Percentiles rank a stretch among this genome's conserved stretches.
phyloP scores from a whole-genome alignment of 2,797 vertebrate species.

The Triplophysa yarkandensis region DNA sequence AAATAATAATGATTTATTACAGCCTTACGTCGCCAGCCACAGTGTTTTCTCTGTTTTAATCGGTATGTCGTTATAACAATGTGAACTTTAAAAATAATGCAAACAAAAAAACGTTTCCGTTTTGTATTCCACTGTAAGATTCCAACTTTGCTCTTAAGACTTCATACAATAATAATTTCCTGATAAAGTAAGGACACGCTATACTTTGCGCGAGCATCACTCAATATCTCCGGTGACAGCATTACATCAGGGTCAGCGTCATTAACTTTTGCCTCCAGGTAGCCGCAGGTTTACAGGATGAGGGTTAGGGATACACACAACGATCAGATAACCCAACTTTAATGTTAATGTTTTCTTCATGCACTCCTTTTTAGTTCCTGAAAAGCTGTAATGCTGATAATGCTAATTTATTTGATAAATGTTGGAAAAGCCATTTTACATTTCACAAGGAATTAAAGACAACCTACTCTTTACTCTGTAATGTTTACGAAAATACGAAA shows the following conservation, averaged over 20 bases:
- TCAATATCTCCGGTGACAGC: constrained; percentile 33
- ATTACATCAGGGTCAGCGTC: constrained; percentile 23
- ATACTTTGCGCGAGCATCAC: constrained; percentile 11
- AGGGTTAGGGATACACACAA: not conserved
- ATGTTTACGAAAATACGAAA: too few species aligned
- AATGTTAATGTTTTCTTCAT: constrained; percentile 28
- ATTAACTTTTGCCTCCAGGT: constrained; percentile 30
- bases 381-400: constrained; percentile 16
- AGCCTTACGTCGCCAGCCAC: too few species aligned
- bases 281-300: not conserved
- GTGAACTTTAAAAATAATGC: too few species aligned
- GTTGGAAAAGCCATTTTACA: not conserved
- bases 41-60: too few species aligned
- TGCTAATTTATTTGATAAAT: constrained; percentile 13
- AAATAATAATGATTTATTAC: too few species aligned
- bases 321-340: not conserved
- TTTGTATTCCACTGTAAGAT: not conserved
- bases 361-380: not conserved
- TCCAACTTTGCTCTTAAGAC: constrained; percentile 3
- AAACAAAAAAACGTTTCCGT: not conserved
- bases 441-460: not conserved
- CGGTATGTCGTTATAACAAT: too few species aligned
- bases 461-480: not conserved
- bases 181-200: constrained; percentile 15
- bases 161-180: constrained; percentile 38